phyloP scores from a whole-genome alignment of 2,113 vertebrate genomes.

The Thunnus thynnus region DNA sequence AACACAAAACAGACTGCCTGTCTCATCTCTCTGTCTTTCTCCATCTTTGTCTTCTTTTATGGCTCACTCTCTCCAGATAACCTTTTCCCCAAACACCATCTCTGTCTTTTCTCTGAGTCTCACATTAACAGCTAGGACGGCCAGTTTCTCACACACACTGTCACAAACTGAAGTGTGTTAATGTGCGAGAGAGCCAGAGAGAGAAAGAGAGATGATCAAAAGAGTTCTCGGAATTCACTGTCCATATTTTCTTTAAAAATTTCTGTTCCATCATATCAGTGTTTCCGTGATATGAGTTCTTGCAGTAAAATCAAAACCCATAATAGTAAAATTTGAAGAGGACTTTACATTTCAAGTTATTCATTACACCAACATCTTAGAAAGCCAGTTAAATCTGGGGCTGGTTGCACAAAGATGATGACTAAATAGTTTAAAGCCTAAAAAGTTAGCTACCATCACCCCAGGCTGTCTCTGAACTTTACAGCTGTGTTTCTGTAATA shows the following conservation, averaged over 20 bases:
- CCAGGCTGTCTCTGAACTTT: not conserved
- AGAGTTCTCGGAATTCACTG: not conserved
- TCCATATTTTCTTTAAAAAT: not conserved
- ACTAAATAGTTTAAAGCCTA: not conserved
- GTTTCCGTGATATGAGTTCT: conserved; percentile 22
- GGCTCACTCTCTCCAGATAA: conserved; percentile 37
- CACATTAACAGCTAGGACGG: not conserved
- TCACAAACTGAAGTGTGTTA: conserved; percentile 16
- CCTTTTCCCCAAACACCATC: conserved; percentile 46
- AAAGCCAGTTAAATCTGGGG: conserved; percentile 12
- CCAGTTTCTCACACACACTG: conserved; percentile 14
- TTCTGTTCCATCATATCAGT: not conserved
- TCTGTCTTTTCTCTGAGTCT: conserved; percentile 24
- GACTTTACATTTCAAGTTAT: conserved; percentile 35
- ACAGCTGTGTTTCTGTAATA: conserved; percentile 24
- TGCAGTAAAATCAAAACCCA: conserved; percentile 29
- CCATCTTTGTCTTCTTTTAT: conserved; percentile 37
- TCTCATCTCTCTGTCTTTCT: conserved; percentile 50
- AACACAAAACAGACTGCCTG: conserved; percentile 25
- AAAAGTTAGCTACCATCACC: not conserved
- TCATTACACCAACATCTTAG: conserved; percentile 27
- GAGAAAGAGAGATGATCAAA: conserved; percentile 9
- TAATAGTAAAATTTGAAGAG: conserved; percentile 36
- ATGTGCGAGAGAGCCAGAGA: conserved; percentile 14
- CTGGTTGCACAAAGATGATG: not conserved